Evolutionary conservation across 1,140 invertebrate genomes (phyloP).

Genomic region (Drosophila nigromelanica): DNA sequence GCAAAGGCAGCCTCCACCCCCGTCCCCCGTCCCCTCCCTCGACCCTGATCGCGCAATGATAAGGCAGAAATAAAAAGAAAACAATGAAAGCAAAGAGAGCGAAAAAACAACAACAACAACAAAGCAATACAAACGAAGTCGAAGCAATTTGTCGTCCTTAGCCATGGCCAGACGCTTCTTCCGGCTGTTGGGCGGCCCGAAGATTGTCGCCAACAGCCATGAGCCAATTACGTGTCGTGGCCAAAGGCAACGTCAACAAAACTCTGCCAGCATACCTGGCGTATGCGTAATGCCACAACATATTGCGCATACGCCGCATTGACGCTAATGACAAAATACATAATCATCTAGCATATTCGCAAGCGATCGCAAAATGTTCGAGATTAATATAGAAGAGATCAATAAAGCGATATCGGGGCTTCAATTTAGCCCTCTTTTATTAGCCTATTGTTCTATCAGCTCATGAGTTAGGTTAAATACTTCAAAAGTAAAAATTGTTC

Average conservation of each 20-base stretch:
- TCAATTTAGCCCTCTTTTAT: too few species aligned
- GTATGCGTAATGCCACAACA: conserved; percentile 60
- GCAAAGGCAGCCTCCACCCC: conserved; percentile 6
- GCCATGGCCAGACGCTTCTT: conserved; percentile 42
- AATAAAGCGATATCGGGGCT: too few species aligned
- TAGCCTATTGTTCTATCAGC: too few species aligned
- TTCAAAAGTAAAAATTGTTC: too few species aligned
- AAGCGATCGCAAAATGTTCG: too few species aligned
- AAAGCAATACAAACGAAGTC: neutral
- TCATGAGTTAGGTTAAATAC: too few species aligned
- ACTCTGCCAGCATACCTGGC: conserved; percentile 54
- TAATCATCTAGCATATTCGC: too few species aligned
- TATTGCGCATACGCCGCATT: conserved; percentile 59
- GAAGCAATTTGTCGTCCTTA: conserved; percentile 57
- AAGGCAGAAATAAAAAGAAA: conserved; percentile 32
- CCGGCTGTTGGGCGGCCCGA: conserved; percentile 5
- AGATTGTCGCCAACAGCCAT: conserved; percentile 22
- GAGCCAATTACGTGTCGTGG: conserved; percentile 23
- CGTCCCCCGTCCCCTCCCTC: neutral
- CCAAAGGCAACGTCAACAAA: conserved; percentile 24
- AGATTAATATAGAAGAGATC: too few species aligned
- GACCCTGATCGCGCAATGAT: conserved; percentile 53
- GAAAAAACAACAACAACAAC: neutral
- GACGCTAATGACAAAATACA: conserved; percentile 1
- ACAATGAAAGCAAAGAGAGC: neutral